These are phyloP conservation scores for Unio delphinus DNA, from an alignment of 2,888 invertebrate species.

Conservation along the genomic window DNA sequence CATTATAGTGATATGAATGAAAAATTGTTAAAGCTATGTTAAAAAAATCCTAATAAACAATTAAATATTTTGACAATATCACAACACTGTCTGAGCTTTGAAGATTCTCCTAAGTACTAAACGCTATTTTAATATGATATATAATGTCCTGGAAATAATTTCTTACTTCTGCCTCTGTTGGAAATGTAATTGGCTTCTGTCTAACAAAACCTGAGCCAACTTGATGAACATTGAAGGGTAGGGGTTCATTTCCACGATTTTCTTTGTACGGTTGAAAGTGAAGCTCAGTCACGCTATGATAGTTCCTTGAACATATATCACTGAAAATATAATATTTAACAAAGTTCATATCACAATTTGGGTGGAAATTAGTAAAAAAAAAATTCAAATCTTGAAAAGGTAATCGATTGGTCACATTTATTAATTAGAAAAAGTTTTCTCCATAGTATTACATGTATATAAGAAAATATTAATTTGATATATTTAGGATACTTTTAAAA, in stretches of 20 bases:
- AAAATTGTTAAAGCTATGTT: no score
- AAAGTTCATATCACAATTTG: not conserved
- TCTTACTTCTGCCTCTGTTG: constrained; percentile 57
- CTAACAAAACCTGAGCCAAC: constrained; percentile 67
- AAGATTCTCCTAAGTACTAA: no score
- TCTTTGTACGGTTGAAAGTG: constrained; percentile 64
- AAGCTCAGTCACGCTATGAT: constrained; percentile 64
- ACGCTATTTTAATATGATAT: no score
- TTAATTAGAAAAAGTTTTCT: no score
- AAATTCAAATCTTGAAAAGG: no score
- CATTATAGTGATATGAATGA: no score
- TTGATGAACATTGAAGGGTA: constrained; percentile 62
- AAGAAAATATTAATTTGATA: not conserved
- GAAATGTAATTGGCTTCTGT: constrained; percentile 61
- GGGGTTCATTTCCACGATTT: constrained; percentile 60
- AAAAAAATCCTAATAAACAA: no score
- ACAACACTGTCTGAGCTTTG: no score
- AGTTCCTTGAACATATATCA: constrained; percentile 66
- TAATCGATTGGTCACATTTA: no score
- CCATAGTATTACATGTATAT: not conserved
- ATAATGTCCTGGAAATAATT: not conserved
- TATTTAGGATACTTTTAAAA: no score
- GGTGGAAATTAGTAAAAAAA: not conserved
- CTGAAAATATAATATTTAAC: constrained; percentile 42
- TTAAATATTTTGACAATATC: no score